Percentiles rank a stretch among this genome's conserved stretches.
Evolutionary conservation across 2,113 vertebrate species (phyloP).

Genomic region (Nibea coibor): DNA sequence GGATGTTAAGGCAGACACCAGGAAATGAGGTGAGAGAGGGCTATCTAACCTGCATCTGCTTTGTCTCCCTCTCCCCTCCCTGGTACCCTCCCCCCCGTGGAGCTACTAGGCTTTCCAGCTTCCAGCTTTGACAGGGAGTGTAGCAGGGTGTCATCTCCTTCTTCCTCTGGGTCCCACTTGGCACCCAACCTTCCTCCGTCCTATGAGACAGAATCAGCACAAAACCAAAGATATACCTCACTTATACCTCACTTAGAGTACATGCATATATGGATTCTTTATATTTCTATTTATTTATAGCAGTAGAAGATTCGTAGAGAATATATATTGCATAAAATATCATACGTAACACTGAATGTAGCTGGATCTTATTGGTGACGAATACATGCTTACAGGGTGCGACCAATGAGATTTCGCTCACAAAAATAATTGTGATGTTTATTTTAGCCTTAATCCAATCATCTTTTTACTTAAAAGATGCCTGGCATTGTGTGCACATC

Average conservation of each 20-base stretch:
- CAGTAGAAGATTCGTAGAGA: slow-evolving; percentile 1
- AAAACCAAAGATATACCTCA: slow-evolving; percentile 74
- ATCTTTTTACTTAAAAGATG: slow-evolving; percentile 25
- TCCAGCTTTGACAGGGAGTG: slow-evolving; percentile 50
- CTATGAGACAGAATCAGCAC: slow-evolving; percentile 65
- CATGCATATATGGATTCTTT: slow-evolving; percentile 31
- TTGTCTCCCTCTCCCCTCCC: slow-evolving; percentile 75
- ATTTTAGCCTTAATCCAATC: slow-evolving; percentile 30
- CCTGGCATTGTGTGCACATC: slow-evolving; percentile 17
- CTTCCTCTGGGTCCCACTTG: slow-evolving; percentile 30
- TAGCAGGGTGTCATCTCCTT: slow-evolving; percentile 22
- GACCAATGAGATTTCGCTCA: slow-evolving; percentile 25
- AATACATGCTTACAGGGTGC: slow-evolving; percentile 37
- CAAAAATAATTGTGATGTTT: slow-evolving; percentile 23
- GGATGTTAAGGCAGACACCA: slow-evolving; percentile 93
- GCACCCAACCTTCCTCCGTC: slow-evolving; percentile 11
- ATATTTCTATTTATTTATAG: slow-evolving; percentile 10
- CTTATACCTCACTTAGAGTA: slow-evolving; percentile 50
- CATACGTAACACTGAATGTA: slow-evolving; percentile 34
- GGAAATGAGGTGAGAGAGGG: slow-evolving; percentile 92
- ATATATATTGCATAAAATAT: slow-evolving; percentile 27
- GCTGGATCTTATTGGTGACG: not conserved
- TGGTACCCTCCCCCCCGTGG: slow-evolving; percentile 46
- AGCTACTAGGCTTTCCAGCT: slow-evolving; percentile 49
- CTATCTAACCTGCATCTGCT: slow-evolving; percentile 83